Conservation (phyloP, 2,797 vertebrate genomes). For the Spatula versicolor region DNA sequence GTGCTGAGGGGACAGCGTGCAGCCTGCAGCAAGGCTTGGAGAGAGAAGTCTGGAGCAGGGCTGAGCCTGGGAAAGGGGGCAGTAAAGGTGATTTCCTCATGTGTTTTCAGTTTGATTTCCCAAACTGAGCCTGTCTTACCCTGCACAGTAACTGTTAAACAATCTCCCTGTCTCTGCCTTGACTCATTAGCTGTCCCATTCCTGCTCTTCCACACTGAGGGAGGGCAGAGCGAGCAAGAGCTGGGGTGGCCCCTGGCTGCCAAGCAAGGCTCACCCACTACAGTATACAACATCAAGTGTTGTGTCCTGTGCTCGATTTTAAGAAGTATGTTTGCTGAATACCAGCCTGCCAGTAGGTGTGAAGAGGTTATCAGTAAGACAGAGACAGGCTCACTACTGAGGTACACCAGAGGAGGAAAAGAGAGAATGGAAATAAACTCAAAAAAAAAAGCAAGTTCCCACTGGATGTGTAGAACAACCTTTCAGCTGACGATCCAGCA, state of each 20-base stretch:
- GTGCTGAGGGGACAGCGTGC: not conserved
- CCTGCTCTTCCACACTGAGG: not conserved
- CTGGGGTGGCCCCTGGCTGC: not conserved
- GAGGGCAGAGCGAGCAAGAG: too few relatives aligned
- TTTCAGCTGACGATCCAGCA: not conserved
- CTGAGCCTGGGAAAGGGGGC: not conserved
- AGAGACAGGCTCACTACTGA: rapidly evolving
- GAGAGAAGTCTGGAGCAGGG: not conserved
- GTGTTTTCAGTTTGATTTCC: not conserved
- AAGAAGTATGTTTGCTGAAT: not conserved
- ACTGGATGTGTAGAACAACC: not conserved
- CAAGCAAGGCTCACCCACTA: not conserved
- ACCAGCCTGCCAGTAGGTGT: not conserved
- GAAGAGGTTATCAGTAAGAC: not conserved
- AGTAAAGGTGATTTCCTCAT: not conserved
- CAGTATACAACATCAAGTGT: not conserved
- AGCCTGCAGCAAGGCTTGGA: not conserved
- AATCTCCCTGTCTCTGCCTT: not conserved
- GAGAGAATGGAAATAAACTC: not conserved
- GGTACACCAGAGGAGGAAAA: rapidly evolving
- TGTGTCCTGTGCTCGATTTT: not conserved
- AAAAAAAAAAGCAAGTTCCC: not conserved
- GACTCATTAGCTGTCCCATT: not conserved
- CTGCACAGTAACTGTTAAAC: not conserved
- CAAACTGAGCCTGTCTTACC: not conserved